These are phyloP conservation scores for Copsychus sechellarum DNA, from an alignment of 2,113 vertebrate species.

Conservation along the genomic window DNA sequence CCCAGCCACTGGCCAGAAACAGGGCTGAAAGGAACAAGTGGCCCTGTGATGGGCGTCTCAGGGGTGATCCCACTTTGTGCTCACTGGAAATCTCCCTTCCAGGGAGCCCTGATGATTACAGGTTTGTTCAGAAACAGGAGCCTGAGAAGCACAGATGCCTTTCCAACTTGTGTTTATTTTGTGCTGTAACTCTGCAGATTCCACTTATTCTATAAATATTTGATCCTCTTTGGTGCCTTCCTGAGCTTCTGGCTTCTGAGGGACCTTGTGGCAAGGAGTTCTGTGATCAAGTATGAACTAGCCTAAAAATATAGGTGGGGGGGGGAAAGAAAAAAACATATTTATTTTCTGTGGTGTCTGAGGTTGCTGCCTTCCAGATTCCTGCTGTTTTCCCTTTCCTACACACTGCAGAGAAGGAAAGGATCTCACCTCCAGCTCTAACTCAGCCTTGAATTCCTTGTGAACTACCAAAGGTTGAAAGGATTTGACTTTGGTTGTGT, in stretches of 20 bases:
- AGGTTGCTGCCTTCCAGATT: background rate
- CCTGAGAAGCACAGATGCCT: background rate
- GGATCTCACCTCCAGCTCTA: background rate
- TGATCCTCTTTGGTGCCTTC: background rate
- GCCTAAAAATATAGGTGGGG: background rate
- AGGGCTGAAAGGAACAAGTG: background rate
- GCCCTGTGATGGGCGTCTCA: background rate
- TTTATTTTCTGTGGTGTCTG: background rate
- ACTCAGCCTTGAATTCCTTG: background rate
- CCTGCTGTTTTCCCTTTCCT: background rate
- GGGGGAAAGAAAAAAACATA: background rate
- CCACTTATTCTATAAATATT: slow-evolving; percentile 11
- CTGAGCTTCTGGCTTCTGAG: background rate
- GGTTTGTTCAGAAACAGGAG: background rate
- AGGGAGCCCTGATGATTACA: background rate
- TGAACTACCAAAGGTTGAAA: background rate
- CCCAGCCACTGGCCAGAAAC: background rate
- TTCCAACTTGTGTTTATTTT: background rate
- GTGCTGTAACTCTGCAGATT: background rate
- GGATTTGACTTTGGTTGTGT: background rate
- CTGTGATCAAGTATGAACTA: background rate
- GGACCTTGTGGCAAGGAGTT: background rate
- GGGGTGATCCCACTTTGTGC: background rate
- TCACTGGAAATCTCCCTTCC: background rate
- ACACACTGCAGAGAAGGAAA: background rate